These are phyloP conservation scores for Leptopilina myrica DNA, from an alignment of 2,888 invertebrate genomes.

Conservation along the genomic window DNA sequence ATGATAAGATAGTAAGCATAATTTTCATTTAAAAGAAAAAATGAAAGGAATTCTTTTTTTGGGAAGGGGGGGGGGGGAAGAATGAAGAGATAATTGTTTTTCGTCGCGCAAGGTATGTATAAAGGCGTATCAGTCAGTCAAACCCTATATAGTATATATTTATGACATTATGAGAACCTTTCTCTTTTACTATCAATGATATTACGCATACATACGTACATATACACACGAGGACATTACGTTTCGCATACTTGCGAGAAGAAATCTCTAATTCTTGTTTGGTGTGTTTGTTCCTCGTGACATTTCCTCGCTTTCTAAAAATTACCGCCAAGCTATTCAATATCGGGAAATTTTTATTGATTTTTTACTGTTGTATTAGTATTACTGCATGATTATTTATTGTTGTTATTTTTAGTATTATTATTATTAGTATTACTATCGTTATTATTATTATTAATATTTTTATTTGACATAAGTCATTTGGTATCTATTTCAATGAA, in stretches of 20 bases:
- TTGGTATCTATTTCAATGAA: too few species aligned
- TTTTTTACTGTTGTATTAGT: too few species aligned
- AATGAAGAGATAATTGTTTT: conserved; percentile 6
- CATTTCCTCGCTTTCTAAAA: conserved; percentile 39
- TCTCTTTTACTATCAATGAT: conserved; percentile 37
- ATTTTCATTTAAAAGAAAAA: not conserved
- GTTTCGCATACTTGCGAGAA: conserved; percentile 37
- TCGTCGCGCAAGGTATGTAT: not conserved
- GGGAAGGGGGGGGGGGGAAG: not conserved
- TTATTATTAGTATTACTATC: too few species aligned
- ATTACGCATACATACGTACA: conserved; percentile 27
- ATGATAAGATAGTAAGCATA: conserved; percentile 17
- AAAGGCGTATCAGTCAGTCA: conserved; percentile 8
- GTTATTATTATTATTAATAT: too few species aligned
- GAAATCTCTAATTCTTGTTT: conserved; percentile 30
- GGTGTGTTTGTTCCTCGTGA: conserved; percentile 32
- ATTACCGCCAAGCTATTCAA: not conserved
- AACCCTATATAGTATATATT: not conserved
- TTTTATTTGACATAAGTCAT: too few species aligned
- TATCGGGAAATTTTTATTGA: not conserved
- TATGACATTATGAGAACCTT: conserved; percentile 30
- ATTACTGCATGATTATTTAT: too few species aligned
- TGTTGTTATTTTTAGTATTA: too few species aligned
- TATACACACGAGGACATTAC: conserved; percentile 10
- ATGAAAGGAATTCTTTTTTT: not conserved